Base-by-base conservation (phyloP, 2,797 vertebrate species). In the Stomatorhinus walkeri region DNA sequence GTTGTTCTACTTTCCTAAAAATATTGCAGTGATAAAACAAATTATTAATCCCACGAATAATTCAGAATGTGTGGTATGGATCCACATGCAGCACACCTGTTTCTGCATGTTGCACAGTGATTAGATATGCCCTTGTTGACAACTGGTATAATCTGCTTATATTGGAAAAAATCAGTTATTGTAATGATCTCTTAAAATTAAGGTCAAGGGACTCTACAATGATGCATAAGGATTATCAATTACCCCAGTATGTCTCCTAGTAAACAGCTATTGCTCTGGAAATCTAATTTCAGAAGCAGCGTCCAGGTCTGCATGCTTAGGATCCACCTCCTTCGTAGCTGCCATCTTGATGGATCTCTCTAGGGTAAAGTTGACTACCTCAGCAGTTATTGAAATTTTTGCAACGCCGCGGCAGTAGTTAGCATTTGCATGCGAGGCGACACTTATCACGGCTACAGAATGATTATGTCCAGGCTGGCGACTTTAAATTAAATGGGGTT, bases 401-500 rank as follows among this genome's bases (percentile, higher is more conserved):
- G 54, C 61, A 7, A 85, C 49, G 76, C 88, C 28, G 19, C 32
- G 22, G 83, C 72, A 81, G 79, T 88, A 88, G 89, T 90, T 85
- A 89, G 40, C 89, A 89, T 91, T 91, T 28, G 54, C 68, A 85
- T 87, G 48, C 49, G 48, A 10, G 1, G 19, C 64, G 19, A 87
- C 46, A 2, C 72, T 28, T 3, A 88, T 90, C 54, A 83, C 16
- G 48, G 88, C 64, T 48, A n/a, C 43, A 61, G 89, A 88, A 89
- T 87, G 68, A 89, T 87, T 90, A 64, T 12, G n/a, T 59, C 84
- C 10, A 48, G 90, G 87, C 32, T 84, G 56, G 72, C 48, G 72
- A 64, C 89, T 81, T 89, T 89, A 87, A 90, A 87, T 89, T 91
- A 88, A 90, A 89, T 88, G 59, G 89, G 81, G 32, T 85, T 87